Evolutionary conservation across 2,888 invertebrate genomes (phyloP), one percentile per base, ranked within the genome.

Genomic region (Barypeithes pellucidus): DNA sequence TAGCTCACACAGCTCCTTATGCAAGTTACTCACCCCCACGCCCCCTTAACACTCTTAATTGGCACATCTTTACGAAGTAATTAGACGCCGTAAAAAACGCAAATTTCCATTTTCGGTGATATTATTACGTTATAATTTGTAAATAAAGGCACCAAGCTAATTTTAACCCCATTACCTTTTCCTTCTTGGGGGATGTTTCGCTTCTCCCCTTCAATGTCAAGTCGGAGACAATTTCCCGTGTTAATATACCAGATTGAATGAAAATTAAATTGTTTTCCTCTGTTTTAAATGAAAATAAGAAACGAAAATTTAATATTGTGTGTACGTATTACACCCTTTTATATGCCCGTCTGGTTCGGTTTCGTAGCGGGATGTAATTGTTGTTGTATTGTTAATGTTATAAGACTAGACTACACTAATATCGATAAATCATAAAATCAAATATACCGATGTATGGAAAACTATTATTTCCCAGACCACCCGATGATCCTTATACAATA

Each of bases 51-150:
- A 39, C 41, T 59, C 7, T 36, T 18, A 59, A 59, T 22, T 22
- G 41, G n/a, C n/a, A 36, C 59, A 59, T 43, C 41, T 43, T 39
- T 41, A 24, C 7, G 14, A 43, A 43, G 12, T 36, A 29, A 45
- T 62, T 45, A 45, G 43, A 11, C 14, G 3, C 9, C 11, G 33
- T 47, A 22, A 45, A 45, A 63, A 43, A 22, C 47, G 47, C 20
- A 12, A 33, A 39, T 60, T 41, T 43, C 33, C 33, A 54, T 54
- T 33, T 33, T 33, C 29, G 50, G 41, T 20, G 41, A 50, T 50
- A 47, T 65, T 50, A 65, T 65, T 65, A 65, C 22, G 50, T 65
- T 47, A 65, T 65, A 65, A 65, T 65, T 65, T 50, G 63, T 65
- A 47, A 47, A 47, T 50, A 65, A 65, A 50, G 36, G 36, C 33